Evolutionary conservation across 2,888 invertebrate species (phyloP).

Genomic region (Celastrina argiolus): DNA sequence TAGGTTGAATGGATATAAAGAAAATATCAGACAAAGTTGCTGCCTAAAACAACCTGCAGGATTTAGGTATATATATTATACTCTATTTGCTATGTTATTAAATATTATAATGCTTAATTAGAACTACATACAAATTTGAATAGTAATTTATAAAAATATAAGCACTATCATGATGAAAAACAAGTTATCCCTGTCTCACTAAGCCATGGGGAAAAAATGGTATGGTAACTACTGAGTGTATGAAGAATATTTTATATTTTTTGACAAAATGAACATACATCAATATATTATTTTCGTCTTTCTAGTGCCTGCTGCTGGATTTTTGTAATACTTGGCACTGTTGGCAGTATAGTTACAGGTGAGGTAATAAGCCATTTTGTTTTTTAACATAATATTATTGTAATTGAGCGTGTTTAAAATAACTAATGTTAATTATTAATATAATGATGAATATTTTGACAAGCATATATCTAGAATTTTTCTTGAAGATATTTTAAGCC

Average conservation of each 20-base stretch:
- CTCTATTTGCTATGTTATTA: too few relatives aligned
- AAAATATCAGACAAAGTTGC: too few relatives aligned
- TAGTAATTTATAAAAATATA: not conserved
- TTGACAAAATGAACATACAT: not conserved
- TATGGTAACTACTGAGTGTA: slow-evolving; percentile 49
- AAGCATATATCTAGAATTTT: slow-evolving; percentile 34
- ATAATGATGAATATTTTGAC: slow-evolving; percentile 41
- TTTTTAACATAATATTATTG: too few relatives aligned
- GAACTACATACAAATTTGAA: too few relatives aligned
- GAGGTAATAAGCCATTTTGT: too few relatives aligned
- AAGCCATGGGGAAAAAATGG: slow-evolving; percentile 51
- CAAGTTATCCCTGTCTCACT: slow-evolving; percentile 59
- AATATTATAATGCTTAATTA: too few relatives aligned
- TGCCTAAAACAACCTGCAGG: too few relatives aligned
- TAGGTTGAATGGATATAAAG: not conserved
- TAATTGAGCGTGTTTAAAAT: not conserved
- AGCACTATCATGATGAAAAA: slow-evolving; percentile 43
- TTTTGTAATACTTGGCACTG: too few relatives aligned
- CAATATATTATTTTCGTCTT: not conserved
- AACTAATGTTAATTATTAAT: too few relatives aligned
- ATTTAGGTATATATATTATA: too few relatives aligned
- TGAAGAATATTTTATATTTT: not conserved
- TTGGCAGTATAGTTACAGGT: too few relatives aligned
- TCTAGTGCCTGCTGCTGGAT: not conserved
- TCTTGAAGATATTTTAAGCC: slow-evolving; percentile 47